Evolutionary conservation across 2,797 vertebrate species (phyloP).

Genomic region (Aeoliscus strigatus): DNA sequence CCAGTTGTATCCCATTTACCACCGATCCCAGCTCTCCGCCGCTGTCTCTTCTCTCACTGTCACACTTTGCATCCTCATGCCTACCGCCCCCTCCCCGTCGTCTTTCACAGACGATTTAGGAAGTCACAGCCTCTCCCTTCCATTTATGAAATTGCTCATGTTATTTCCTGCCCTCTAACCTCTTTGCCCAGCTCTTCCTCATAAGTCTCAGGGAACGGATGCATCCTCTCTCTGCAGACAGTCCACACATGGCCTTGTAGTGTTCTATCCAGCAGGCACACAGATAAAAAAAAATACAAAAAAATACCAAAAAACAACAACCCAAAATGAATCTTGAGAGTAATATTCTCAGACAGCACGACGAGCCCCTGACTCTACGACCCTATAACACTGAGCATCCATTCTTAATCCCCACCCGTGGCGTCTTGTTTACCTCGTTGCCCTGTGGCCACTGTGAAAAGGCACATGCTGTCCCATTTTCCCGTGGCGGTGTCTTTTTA

Average conservation of each 20-base stretch:
- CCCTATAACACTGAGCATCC: slow-evolving; percentile 38
- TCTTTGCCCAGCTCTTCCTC: slow-evolving; percentile 33
- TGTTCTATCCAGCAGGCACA: slow-evolving; percentile 42
- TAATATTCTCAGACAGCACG: slow-evolving; percentile 61
- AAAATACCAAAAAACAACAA: no score
- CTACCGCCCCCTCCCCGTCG: slow-evolving; percentile 46
- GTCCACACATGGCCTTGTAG: slow-evolving; percentile 26
- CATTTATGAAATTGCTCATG: slow-evolving; percentile 76
- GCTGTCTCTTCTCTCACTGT: slow-evolving; percentile 37
- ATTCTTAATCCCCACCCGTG: slow-evolving; percentile 56
- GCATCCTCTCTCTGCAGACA: slow-evolving; percentile 43
- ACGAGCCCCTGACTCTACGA: slow-evolving; percentile 40
- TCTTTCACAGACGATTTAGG: slow-evolving; percentile 75
- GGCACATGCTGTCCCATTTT: slow-evolving; percentile 44
- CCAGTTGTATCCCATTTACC: slow-evolving; percentile 68
- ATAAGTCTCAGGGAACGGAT: slow-evolving; percentile 55
- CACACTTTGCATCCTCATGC: slow-evolving; percentile 58
- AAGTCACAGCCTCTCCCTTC: slow-evolving; percentile 73
- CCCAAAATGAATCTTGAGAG: slow-evolving; percentile 24
- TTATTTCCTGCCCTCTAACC: slow-evolving; percentile 53
- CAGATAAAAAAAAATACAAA: slow-evolving; percentile 40
- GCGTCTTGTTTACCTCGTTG: slow-evolving; percentile 55
- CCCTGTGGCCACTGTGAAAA: slow-evolving; percentile 48
- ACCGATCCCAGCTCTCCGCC: slow-evolving; percentile 35
- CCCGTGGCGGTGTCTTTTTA: slow-evolving; percentile 29